These are phyloP conservation scores for Apomyelois bistriatella DNA, from an alignment of 2,888 invertebrate species.

Conservation along the genomic window DNA sequence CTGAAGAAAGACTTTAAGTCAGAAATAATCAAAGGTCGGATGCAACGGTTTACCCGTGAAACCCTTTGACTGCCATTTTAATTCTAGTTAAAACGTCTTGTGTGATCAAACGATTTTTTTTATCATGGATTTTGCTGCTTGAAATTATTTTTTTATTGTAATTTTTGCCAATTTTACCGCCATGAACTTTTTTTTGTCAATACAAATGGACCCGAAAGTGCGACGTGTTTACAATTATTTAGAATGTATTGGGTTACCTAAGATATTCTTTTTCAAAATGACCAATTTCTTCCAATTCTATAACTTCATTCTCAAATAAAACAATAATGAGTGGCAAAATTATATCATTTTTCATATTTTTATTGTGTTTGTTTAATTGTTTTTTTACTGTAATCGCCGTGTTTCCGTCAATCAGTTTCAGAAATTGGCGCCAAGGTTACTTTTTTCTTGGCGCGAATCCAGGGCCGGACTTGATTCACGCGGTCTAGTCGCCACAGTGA, in stretches of 20 bases:
- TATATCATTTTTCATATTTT: not conserved
- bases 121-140: not conserved
- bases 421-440: slow-evolving; percentile 9
- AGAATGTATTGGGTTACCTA: too few relatives aligned
- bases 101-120: not conserved
- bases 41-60: slow-evolving; percentile 31
- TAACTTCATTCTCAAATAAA: too few relatives aligned
- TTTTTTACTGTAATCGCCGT: slow-evolving; percentile 9
- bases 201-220: too few relatives aligned
- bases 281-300: too few relatives aligned
- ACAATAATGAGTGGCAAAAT: not conserved
- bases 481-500: not conserved
- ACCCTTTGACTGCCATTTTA: slow-evolving; percentile 24
- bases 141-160: not conserved
- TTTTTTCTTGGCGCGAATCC: slow-evolving; percentile 8
- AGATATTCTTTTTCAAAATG: too few relatives aligned
- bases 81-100: slow-evolving; percentile 12
- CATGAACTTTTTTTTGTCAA: too few relatives aligned
- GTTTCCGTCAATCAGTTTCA: slow-evolving; percentile 8
- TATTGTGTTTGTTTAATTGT: not conserved
- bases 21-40: slow-evolving; percentile 19
- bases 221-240: too few relatives aligned
- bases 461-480: slow-evolving; percentile 12
- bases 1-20: too few relatives aligned
- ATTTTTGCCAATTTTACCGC: too few relatives aligned